Evolutionary conservation across 1,140 invertebrate genomes (phyloP).

Genomic region (Conus betulinus): DNA sequence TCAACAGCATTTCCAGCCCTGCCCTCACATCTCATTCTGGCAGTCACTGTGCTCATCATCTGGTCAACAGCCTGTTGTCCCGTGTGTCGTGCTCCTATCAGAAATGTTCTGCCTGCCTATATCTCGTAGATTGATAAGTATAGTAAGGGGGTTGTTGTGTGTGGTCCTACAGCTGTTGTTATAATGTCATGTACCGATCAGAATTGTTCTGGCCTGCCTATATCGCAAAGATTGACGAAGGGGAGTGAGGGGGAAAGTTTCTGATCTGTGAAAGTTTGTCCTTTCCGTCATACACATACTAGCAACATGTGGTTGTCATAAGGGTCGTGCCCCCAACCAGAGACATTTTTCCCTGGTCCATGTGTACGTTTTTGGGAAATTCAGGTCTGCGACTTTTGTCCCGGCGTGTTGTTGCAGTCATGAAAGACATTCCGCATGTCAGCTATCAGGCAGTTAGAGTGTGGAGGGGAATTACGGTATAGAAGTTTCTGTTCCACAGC

Average conservation of each 20-base stretch:
- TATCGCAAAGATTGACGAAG: neutral
- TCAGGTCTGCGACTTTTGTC: neutral
- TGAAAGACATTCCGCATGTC: no score
- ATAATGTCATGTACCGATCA: neutral
- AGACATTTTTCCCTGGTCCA: neutral
- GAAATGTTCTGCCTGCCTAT: constrained; percentile 14
- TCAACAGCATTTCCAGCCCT: constrained; percentile 45
- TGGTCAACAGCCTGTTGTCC: constrained; percentile 42
- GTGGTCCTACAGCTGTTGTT: neutral
- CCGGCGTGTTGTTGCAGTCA: no score
- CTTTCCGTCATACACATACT: neutral
- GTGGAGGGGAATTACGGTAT: no score
- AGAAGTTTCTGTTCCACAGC: neutral
- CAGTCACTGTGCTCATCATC: constrained; percentile 38
- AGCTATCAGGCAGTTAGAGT: no score
- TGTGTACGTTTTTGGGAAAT: neutral
- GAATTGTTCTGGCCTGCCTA: neutral
- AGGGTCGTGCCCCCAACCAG: neutral
- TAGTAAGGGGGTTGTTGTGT: neutral
- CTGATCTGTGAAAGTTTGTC: neutral
- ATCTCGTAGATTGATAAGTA: neutral
- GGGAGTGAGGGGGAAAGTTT: neutral
- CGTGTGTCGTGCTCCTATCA: constrained; percentile 36
- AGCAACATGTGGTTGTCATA: neutral
- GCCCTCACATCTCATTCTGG: constrained; percentile 48